These are phyloP conservation scores for Oegoconia quadripuncta DNA, from an alignment of 2,888 invertebrate genomes.

Conservation along the genomic window DNA sequence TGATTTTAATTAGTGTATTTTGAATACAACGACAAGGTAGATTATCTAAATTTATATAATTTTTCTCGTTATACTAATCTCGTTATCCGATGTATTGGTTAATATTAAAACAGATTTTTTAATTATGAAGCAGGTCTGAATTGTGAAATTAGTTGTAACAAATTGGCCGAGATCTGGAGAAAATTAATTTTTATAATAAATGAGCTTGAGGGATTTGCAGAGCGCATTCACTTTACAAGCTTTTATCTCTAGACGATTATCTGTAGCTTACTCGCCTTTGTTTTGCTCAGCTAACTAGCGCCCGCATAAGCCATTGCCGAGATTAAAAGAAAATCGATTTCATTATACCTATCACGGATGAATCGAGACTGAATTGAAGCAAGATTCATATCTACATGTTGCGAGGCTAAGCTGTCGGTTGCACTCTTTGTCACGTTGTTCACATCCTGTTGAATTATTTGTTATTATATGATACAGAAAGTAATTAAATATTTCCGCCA, in stretches of 20 bases:
- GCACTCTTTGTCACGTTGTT: slow-evolving; percentile 54
- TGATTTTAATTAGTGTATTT: slow-evolving; percentile 23
- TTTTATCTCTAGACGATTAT: slow-evolving; percentile 29
- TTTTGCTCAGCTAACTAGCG: slow-evolving; percentile 48
- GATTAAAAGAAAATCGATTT: slow-evolving; percentile 60
- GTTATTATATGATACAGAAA: background rate
- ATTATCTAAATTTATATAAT: too few species aligned
- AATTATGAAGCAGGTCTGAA: background rate
- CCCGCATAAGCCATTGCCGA: slow-evolving; percentile 41
- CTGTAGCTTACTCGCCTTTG: slow-evolving; percentile 39
- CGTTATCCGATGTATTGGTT: slow-evolving; percentile 14
- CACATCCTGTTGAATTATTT: slow-evolving; percentile 39
- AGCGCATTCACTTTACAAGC: slow-evolving; percentile 25
- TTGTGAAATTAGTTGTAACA: background rate
- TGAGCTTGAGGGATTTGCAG: slow-evolving; percentile 25
- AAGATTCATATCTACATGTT: slow-evolving; percentile 43
- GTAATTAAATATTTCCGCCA: too few species aligned
- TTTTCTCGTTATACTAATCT: too few species aligned
- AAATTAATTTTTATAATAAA: slow-evolving; percentile 16
- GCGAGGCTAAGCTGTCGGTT: slow-evolving; percentile 40
- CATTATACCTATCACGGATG: slow-evolving; percentile 41
- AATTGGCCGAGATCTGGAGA: too few species aligned
- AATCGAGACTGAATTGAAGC: slow-evolving; percentile 47
- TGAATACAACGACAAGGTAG: slow-evolving; percentile 25
- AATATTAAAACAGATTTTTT: background rate